phyloP scores from a whole-genome alignment of 2,888 invertebrate species.

The Plebejus anna region DNA sequence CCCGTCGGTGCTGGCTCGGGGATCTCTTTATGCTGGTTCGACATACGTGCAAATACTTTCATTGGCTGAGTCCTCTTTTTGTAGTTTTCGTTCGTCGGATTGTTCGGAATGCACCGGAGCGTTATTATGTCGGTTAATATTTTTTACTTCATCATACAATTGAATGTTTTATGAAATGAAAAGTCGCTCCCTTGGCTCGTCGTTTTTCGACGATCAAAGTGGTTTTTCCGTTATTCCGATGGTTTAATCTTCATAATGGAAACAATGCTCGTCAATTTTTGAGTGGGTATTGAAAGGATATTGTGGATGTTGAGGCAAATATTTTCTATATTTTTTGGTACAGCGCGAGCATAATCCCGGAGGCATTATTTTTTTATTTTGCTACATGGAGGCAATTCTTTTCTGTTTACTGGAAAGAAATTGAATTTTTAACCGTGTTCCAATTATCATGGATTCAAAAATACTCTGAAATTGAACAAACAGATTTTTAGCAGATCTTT shows the following conservation, averaged over 20 bases:
- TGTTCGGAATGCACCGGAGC: conserved; percentile 43
- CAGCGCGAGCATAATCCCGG: background rate
- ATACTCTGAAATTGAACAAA: background rate
- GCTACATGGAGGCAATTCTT: background rate
- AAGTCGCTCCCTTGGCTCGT: background rate
- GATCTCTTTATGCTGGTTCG: conserved; percentile 38
- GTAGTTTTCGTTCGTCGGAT: conserved; percentile 43
- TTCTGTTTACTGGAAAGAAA: background rate
- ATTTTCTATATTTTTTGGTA: conserved; percentile 2
- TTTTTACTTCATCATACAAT: conserved; percentile 32
- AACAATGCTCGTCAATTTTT: conserved; percentile 17
- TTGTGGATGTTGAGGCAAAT: conserved; percentile 9
- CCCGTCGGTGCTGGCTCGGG: conserved; percentile 33
- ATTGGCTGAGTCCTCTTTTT: conserved; percentile 43
- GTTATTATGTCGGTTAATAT: conserved; percentile 35
- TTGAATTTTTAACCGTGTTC: background rate
- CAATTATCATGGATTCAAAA: background rate
- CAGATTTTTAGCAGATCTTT: background rate
- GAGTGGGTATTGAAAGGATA: conserved; percentile 2
- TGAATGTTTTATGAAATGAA: conserved; percentile 17
- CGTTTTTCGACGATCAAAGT: conserved; percentile 14
- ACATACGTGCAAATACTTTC: conserved; percentile 44
- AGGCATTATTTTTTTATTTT: background rate
- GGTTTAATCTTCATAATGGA: conserved; percentile 19
- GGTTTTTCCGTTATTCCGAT: background rate